These are phyloP conservation scores for Acrossocheilus wenchowensis DNA, from an alignment of 2,797 vertebrate genomes.

Conservation along the genomic window DNA sequence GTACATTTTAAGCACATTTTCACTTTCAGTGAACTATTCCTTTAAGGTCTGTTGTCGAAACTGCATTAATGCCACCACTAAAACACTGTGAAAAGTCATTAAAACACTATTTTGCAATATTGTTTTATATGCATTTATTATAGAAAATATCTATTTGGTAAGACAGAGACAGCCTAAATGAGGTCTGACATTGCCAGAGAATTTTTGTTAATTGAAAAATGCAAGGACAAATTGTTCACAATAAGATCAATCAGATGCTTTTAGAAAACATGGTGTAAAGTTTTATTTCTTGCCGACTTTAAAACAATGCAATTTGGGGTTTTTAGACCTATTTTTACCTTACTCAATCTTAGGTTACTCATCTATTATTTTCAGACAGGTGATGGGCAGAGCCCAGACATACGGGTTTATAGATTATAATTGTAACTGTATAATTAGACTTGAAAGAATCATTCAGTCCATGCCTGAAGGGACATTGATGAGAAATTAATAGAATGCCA, in stretches of 20 bases:
- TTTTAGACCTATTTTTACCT: background rate
- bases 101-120: background rate
- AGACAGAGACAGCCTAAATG: too few species aligned
- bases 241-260: background rate
- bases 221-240: background rate
- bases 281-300: background rate
- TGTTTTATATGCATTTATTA: background rate
- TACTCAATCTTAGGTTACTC: background rate
- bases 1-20: background rate
- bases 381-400: slow-evolving; percentile 18
- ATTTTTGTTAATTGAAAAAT: too few species aligned
- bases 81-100: background rate
- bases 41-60: background rate
- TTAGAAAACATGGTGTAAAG: background rate
- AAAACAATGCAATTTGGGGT: background rate
- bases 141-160: background rate
- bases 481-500: slow-evolving; percentile 42
- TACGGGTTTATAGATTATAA: slow-evolving; percentile 27
- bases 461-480: slow-evolving; percentile 37
- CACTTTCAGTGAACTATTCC: background rate
- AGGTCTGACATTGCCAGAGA: too few species aligned
- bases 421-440: slow-evolving; percentile 38
- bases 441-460: slow-evolving; percentile 43
- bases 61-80: background rate
- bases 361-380: slow-evolving; percentile 7